phyloP scores from a whole-genome alignment of 2,113 vertebrate genomes.

The Sclerurus mexicanus region DNA sequence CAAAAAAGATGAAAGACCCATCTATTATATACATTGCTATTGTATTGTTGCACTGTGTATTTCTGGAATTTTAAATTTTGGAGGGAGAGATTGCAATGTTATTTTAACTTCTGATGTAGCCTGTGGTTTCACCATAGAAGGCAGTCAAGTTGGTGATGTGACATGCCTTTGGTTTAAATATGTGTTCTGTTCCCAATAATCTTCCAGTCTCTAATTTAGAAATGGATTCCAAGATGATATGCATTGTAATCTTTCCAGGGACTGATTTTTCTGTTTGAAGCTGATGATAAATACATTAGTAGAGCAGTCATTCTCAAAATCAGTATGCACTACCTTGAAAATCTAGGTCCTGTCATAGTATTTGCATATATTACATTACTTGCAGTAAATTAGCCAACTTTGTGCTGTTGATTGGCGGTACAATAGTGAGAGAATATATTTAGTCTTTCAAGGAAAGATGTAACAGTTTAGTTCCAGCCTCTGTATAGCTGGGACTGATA shows the following conservation, averaged over 20 bases:
- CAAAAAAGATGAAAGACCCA: neutral
- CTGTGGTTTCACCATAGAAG: neutral
- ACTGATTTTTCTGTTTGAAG: neutral
- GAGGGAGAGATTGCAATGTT: neutral
- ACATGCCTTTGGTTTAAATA: neutral
- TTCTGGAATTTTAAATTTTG: neutral
- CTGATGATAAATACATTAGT: neutral
- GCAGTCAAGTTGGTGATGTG: neutral
- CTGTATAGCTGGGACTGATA: neutral
- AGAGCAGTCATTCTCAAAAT: neutral
- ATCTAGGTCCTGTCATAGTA: neutral
- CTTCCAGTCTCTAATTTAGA: neutral
- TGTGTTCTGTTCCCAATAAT: neutral
- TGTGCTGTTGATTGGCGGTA: neutral
- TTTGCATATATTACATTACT: neutral
- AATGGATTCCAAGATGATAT: neutral
- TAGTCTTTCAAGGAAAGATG: slow-evolving; percentile 33
- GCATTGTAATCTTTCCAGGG: neutral
- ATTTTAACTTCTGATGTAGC: neutral
- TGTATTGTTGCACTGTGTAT: neutral
- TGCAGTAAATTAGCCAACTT: neutral
- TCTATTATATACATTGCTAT: neutral
- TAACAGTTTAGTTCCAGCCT: slow-evolving; percentile 5
- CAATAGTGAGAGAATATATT: neutral
- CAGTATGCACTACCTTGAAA: neutral